phyloP scores from a whole-genome alignment of 2,888 invertebrate genomes.

The Agelastica alni region DNA sequence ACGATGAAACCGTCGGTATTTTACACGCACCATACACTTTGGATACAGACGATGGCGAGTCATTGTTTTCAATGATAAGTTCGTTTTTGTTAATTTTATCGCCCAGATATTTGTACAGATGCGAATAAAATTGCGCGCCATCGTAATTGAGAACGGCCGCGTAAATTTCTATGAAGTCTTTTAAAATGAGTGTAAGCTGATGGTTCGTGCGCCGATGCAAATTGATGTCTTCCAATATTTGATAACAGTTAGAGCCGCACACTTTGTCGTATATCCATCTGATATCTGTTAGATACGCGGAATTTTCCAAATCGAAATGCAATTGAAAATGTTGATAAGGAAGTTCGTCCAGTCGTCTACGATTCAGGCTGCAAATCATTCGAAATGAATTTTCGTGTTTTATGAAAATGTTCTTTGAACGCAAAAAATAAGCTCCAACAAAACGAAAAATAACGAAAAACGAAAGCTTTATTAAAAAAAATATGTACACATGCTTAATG shows the following conservation, averaged over 20 bases:
- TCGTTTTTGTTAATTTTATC: conserved; percentile 49
- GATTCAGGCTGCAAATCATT: conserved; percentile 81
- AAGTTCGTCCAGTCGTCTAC: conserved; percentile 79
- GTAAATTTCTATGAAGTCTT: conserved; percentile 72
- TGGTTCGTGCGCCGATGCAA: conserved; percentile 57
- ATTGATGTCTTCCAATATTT: conserved; percentile 77
- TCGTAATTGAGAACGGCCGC: conserved; percentile 78
- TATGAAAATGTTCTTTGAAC: conserved; percentile 4
- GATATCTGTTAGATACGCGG: conserved; percentile 73
- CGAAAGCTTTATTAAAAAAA: conserved; percentile 41
- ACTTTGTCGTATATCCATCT: conserved; percentile 82
- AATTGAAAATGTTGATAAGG: conserved; percentile 77
- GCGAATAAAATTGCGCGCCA: conserved; percentile 80
- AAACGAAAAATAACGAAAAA: too few relatives aligned
- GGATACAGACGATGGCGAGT: conserved; percentile 44
- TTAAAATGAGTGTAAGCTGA: conserved; percentile 62
- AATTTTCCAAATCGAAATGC: conserved; percentile 65
- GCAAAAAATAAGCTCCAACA: conserved; percentile 30
- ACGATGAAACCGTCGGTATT: conserved; percentile 65
- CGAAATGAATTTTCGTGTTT: too few relatives aligned
- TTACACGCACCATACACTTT: conserved; percentile 58
- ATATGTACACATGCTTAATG: conserved; percentile 42
- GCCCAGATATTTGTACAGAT: conserved; percentile 62
- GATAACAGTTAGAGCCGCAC: conserved; percentile 74
- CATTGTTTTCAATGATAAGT: conserved; percentile 42